These are phyloP conservation scores for Hirtodrosophila alboralis DNA, from an alignment of 2,888 invertebrate species.

Conservation along the genomic window DNA sequence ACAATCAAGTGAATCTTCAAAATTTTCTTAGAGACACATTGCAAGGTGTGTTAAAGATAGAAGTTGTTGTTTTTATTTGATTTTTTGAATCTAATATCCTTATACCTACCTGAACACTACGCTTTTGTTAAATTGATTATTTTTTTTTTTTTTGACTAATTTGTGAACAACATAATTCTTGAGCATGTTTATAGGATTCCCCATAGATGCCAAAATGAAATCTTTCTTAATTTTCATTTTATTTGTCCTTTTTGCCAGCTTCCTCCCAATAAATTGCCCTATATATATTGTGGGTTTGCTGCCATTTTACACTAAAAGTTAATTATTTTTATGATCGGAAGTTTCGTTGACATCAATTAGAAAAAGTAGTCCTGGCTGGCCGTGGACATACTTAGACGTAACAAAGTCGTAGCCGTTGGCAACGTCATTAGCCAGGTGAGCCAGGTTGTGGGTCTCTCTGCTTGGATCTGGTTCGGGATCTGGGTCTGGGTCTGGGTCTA, in stretches of 20 bases:
- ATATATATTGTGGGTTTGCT: constrained; percentile 17
- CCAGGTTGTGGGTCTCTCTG: constrained; percentile 32
- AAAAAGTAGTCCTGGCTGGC: constrained; percentile 47
- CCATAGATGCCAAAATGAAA: constrained; percentile 14
- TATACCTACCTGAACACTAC: too few species aligned
- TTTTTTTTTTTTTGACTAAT: too few species aligned
- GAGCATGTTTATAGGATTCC: not conserved
- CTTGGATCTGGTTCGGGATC: constrained; percentile 17
- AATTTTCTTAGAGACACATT: too few species aligned
- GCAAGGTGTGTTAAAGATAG: too few species aligned
- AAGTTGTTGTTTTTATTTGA: too few species aligned
- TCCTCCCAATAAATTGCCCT: too few species aligned
- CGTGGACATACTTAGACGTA: not conserved
- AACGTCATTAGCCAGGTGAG: constrained; percentile 31
- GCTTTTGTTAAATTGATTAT: too few species aligned
- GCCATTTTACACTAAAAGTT: constrained; percentile 56
- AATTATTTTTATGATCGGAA: constrained; percentile 76
- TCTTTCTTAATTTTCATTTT: constrained; percentile 27
- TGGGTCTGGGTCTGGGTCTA: constrained; percentile 26
- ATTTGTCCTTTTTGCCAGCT: not conserved
- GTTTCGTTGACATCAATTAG: constrained; percentile 74
- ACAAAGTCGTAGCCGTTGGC: constrained; percentile 15
- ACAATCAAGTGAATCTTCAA: too few species aligned
- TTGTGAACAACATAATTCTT: too few species aligned
- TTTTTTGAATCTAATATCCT: too few species aligned